Conservation (phyloP, 2,888 invertebrate genomes). For the Ormyrus pomaceus region DNA sequence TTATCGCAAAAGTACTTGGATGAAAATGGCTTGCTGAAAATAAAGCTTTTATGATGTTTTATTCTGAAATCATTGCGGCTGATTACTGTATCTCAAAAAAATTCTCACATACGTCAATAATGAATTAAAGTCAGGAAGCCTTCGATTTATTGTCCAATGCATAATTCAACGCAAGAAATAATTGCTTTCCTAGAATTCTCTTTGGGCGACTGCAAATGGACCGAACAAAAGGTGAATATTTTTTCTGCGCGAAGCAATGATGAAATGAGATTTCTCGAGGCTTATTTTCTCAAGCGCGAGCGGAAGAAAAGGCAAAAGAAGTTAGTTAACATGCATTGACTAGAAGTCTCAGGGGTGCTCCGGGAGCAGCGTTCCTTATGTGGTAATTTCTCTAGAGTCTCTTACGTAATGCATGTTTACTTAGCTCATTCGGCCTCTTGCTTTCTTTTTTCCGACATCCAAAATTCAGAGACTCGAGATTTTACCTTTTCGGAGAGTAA, state of each 20-base stretch:
- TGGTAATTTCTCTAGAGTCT: conserved; percentile 52
- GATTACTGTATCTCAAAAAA: no score
- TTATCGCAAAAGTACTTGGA: no score
- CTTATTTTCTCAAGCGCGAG: background rate
- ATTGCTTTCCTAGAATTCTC: background rate
- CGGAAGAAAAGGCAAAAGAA: conserved; percentile 27
- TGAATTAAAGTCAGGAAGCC: no score
- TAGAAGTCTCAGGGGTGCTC: conserved; percentile 17
- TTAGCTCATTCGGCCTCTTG: background rate
- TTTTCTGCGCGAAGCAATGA: background rate
- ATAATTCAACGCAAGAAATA: background rate
- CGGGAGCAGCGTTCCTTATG: conserved; percentile 26
- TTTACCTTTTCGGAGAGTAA: conserved; percentile 6
- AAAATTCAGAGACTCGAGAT: conserved; percentile 16
- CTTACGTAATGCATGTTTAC: conserved; percentile 46
- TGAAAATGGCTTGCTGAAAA: no score
- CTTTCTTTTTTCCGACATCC: conserved; percentile 6
- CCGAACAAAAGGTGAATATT: no score
- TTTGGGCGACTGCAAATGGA: no score
- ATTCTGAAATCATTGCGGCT: no score
- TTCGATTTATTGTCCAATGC: no score
- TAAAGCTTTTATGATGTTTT: no score
- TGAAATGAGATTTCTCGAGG: conserved; percentile 1
- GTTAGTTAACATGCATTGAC: conserved; percentile 50
- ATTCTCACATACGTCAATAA: no score